Percentiles rank a stretch among this genome's conserved stretches.
These are phyloP conservation scores for Acrobasis suavella DNA, from an alignment of 2,888 invertebrate species.

Conservation along the genomic window DNA sequence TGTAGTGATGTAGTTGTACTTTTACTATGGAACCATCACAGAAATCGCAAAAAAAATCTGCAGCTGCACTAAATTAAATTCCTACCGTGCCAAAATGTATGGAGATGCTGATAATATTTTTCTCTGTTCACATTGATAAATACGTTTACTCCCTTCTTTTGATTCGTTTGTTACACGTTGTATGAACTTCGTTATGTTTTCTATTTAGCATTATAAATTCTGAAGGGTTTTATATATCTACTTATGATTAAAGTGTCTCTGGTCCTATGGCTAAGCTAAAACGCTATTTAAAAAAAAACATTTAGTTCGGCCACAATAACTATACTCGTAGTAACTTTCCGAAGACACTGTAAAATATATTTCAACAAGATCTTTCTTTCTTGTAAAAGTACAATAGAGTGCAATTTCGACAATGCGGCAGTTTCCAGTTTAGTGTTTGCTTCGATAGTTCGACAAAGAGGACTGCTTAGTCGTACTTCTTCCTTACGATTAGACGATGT, in stretches of 20 bases:
- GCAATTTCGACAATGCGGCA: conserved; percentile 21
- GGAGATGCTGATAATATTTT: too few relatives aligned
- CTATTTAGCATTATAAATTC: too few relatives aligned
- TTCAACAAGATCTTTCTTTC: conserved; percentile 18
- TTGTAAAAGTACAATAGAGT: conserved; percentile 15
- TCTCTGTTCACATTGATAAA: too few relatives aligned
- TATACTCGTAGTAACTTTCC: neutral
- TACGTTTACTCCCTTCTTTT: too few relatives aligned
- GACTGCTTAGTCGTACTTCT: conserved; percentile 23
- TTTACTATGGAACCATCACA: neutral
- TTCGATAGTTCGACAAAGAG: conserved; percentile 51
- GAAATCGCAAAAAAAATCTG: too few relatives aligned
- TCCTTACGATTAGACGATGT: conserved; percentile 45
- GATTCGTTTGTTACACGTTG: too few relatives aligned
- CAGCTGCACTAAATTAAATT: too few relatives aligned
- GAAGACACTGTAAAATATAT: conserved; percentile 5
- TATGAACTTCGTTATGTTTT: too few relatives aligned
- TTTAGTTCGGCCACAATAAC: neutral
- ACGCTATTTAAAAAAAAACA: neutral
- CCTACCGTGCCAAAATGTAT: too few relatives aligned
- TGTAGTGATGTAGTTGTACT: too few relatives aligned
- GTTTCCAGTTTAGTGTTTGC: conserved; percentile 28
- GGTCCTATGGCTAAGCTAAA: too few relatives aligned
- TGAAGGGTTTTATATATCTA: neutral
- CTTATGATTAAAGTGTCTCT: too few relatives aligned